phyloP scores from a whole-genome alignment of 2,797 vertebrate species.

The Denticeps clupeoides region DNA sequence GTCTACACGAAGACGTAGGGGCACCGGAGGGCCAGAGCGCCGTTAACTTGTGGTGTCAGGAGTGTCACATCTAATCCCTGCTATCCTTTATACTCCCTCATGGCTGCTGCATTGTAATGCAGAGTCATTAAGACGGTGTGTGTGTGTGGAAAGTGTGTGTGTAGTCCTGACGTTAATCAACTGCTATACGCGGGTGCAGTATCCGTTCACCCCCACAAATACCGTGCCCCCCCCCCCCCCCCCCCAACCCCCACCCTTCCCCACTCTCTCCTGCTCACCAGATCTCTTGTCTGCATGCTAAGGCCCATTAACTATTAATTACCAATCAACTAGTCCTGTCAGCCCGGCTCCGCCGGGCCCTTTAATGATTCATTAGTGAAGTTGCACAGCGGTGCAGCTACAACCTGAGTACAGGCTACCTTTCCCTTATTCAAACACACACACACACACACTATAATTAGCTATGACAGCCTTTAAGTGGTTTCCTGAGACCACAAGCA shows the following conservation, averaged over 20 bases:
- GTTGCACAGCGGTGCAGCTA: constrained; percentile 46
- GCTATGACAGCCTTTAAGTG: too few species aligned
- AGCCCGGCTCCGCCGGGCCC: constrained; percentile 49
- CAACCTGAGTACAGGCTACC: constrained; percentile 28
- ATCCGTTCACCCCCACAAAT: constrained; percentile 32
- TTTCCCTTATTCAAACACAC: background rate
- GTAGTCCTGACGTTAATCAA: constrained; percentile 49
- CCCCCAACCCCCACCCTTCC: constrained; percentile 9
- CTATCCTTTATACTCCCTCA: constrained; percentile 42
- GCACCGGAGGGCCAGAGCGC: too few species aligned
- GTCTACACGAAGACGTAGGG: too few species aligned
- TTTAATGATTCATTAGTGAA: constrained; percentile 68
- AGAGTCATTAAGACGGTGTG: constrained; percentile 44
- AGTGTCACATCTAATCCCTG: constrained; percentile 47
- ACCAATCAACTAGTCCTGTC: constrained; percentile 66
- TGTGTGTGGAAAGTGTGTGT: background rate
- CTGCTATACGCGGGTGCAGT: constrained; percentile 38
- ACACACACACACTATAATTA: constrained; percentile 27
- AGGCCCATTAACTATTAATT: constrained; percentile 70
- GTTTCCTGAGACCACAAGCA: too few species aligned
- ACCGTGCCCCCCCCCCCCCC: constrained; percentile 29
- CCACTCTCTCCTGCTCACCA: constrained; percentile 31
- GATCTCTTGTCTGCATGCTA: constrained; percentile 48
- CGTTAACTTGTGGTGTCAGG: constrained; percentile 38
- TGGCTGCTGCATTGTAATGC: constrained; percentile 49